Evolutionary conservation across 1,140 invertebrate genomes (phyloP), one percentile per base, ranked within the genome.

Genomic region (Drosophila santomea): DNA sequence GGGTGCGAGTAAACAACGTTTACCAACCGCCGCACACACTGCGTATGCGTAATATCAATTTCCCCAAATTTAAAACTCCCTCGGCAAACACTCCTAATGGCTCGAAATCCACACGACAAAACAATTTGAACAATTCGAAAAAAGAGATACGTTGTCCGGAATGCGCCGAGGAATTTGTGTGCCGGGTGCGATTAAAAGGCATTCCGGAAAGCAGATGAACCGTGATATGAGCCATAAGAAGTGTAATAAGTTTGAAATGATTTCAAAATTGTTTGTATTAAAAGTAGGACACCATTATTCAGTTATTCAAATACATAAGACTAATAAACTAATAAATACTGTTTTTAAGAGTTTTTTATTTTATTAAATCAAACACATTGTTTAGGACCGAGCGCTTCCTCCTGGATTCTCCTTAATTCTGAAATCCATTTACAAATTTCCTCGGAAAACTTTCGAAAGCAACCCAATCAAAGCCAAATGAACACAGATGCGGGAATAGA

Each of bases 21-120:
- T 35, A 14, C 36, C 11, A 36, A 28, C n/a, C 11, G 20, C 41
- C 7, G 23, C 63, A 48, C 54, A 66, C 67, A 38, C 15, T 71
- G 67, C 67, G 67, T 71, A 71, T 71, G 67, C 67, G 67, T 71
- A 71, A 71, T 71, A 71, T 71, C 52, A 64, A 71, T 71, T 71
- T 57, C 20, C 52, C 35, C 52, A 57, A 56, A 51, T 57, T 12
- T 3, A 15, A 51, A 68, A 64, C 48, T 45, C 39, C 35, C 47
- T 36, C 20, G 12, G 2, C n/a, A 23, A 35, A 14, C 12, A 38
- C 15, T 8, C 4, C 28, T 35, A 58, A 59, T 23, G 25, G n/a
- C 23, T 48, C 10, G 12, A 17, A 63, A 66, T 66, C 60, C 60
- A 60, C 48, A 66, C 25, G 44, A 39, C 63, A 66, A 71, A 71